These are phyloP conservation scores for Phyllotis vaccarum DNA, from an alignment of 2,797 vertebrate species.

Conservation along the genomic window DNA sequence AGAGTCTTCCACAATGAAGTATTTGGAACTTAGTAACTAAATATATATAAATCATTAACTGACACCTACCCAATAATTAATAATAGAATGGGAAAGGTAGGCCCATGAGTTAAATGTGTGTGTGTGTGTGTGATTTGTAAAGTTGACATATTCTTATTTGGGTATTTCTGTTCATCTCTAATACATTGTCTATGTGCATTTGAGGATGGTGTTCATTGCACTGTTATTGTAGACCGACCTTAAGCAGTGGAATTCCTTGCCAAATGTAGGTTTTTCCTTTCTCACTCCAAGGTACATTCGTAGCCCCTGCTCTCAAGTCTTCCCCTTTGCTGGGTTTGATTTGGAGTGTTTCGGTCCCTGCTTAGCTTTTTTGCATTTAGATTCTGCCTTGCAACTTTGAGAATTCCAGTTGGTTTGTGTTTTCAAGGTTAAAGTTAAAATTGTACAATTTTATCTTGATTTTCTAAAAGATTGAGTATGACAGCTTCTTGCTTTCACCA, in stretches of 20 bases:
- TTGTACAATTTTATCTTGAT: neutral
- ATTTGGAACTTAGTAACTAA: conserved; percentile 14
- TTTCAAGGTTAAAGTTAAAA: neutral
- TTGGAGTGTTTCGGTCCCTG: neutral
- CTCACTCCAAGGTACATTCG: too few species aligned
- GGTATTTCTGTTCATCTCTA: too few species aligned
- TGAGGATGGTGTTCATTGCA: too few species aligned
- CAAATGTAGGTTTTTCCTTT: too few species aligned
- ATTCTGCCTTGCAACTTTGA: neutral
- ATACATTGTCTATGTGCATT: too few species aligned
- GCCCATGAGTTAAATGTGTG: neutral
- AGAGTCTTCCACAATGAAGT: neutral
- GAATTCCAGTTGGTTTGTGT: neutral
- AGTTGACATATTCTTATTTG: too few species aligned
- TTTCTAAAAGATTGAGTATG: neutral
- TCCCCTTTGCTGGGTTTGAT: neutral
- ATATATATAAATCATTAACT: neutral
- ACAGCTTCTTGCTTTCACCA: neutral
- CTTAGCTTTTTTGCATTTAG: neutral
- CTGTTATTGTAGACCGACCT: too few species aligned
- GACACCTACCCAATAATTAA: neutral
- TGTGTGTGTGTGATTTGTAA: neutral
- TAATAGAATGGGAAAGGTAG: neutral
- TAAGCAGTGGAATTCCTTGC: too few species aligned
- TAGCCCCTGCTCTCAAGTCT: neutral